Evolutionary conservation across 2,797 vertebrate genomes (phyloP).

Genomic region (Bucorvus abyssinicus): DNA sequence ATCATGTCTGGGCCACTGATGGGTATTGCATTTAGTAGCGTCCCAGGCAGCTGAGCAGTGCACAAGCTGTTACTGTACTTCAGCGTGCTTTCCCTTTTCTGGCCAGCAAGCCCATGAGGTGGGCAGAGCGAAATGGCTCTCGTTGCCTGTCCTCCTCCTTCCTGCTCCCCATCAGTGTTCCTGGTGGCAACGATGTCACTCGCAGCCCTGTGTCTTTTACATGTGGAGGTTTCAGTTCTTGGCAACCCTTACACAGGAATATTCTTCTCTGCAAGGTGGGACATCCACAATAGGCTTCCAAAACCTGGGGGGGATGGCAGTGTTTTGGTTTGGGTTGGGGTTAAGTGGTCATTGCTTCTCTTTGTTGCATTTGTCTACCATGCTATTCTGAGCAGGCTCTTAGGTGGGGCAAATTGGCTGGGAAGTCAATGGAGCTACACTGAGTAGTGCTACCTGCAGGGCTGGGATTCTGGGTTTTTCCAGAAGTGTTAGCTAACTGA

Average conservation of each 20-base stretch:
- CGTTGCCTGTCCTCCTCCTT: not conserved
- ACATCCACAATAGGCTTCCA: not conserved
- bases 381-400: not conserved
- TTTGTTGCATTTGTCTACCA: not conserved
- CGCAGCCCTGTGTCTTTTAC: not conserved
- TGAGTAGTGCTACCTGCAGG: not conserved
- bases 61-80: not conserved
- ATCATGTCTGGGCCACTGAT: too few relatives aligned
- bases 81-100: not conserved
- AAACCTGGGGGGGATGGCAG: not conserved
- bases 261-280: not conserved
- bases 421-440: not conserved
- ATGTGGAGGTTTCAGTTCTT: not conserved
- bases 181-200: rapidly evolving
- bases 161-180: not conserved
- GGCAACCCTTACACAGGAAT: not conserved
- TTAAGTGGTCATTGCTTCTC: not conserved
- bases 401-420: not conserved
- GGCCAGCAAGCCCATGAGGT: not conserved
- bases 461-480: not conserved
- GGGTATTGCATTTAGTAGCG: not conserved
- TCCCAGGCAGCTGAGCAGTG: not conserved
- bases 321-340: not conserved
- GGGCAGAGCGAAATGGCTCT: not conserved
- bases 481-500: not conserved